These are phyloP conservation scores for Belonocnema kinseyi DNA, from an alignment of 1,140 invertebrate species.

Conservation along the genomic window DNA sequence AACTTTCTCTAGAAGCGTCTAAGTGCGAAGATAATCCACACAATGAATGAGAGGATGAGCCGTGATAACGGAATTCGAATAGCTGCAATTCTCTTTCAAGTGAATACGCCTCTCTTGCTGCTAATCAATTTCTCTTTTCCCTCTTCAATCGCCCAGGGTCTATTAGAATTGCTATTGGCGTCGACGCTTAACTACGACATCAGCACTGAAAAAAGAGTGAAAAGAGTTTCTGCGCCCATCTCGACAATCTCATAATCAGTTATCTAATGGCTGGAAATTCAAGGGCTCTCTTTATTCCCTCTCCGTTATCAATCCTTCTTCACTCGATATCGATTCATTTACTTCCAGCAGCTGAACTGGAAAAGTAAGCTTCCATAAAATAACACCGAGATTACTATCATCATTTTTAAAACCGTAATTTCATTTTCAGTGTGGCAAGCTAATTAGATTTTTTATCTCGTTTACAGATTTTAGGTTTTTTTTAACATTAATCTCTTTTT, in stretches of 20 bases:
- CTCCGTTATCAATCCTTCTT: conserved; percentile 23
- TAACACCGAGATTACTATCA: conserved; percentile 1
- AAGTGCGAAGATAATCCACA: conserved; percentile 20
- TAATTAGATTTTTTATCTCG: not conserved
- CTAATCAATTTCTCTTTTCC: conserved; percentile 30
- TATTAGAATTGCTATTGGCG: conserved; percentile 16
- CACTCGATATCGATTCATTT: conserved; percentile 35
- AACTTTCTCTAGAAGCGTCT: no score
- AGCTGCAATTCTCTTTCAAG: not conserved
- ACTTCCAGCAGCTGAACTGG: not conserved
- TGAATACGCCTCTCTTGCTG: not conserved
- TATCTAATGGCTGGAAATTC: conserved; percentile 43
- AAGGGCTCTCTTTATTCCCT: conserved; percentile 33
- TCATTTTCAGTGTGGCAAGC: conserved; percentile 10
- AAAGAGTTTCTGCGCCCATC: conserved; percentile 28
- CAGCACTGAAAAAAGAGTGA: not conserved
- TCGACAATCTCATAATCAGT: conserved; percentile 35
- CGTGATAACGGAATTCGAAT: not conserved
- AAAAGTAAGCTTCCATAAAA: not conserved
- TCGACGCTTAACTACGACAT: not conserved
- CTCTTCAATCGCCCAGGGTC: conserved; percentile 15
- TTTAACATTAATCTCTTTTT: no score
- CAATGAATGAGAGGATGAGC: conserved; percentile 9
- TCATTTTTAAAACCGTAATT: conserved; percentile 28
- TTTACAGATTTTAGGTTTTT: no score